Conservation (phyloP, 2,888 invertebrate genomes). For the Elmis aenea region DNA sequence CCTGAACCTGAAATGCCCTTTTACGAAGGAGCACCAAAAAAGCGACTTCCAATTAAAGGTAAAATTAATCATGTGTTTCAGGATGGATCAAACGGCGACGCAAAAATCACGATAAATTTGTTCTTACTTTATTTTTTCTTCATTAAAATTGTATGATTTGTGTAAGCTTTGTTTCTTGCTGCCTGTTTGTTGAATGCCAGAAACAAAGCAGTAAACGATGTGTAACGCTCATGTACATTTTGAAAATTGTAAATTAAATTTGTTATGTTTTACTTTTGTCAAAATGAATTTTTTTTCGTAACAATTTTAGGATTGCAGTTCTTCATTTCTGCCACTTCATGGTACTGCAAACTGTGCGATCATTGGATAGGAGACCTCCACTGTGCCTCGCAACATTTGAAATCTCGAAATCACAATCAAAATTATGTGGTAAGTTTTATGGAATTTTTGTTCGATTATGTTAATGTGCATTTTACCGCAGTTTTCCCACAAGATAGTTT, state of each 20-base stretch:
- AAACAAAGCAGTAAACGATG: background rate
- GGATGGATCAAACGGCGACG: too few species aligned
- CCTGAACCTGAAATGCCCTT: conserved; percentile 62
- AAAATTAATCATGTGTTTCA: conserved; percentile 23
- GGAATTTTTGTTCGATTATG: too few species aligned
- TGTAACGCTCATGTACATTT: background rate
- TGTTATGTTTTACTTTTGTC: too few species aligned
- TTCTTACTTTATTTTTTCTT: background rate
- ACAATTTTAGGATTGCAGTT: conserved; percentile 70
- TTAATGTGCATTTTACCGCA: too few species aligned
- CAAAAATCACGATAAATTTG: too few species aligned
- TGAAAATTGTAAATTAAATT: background rate
- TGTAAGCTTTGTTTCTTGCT: conserved; percentile 19
- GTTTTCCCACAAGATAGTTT: too few species aligned
- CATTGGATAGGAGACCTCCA: conserved; percentile 85
- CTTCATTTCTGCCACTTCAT: conserved; percentile 80
- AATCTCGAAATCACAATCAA: conserved; percentile 71
- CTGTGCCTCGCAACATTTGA: conserved; percentile 81
- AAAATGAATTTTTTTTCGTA: conserved; percentile 8
- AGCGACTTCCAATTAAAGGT: conserved; percentile 80
- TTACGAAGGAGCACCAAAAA: conserved; percentile 65
- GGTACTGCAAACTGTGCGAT: conserved; percentile 86
- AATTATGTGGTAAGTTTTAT: conserved; percentile 71
- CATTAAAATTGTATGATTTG: conserved; percentile 7
- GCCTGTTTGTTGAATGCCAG: too few species aligned